Percentiles rank a stretch among this genome's conserved stretches.
phyloP scores from a whole-genome alignment of 2,113 vertebrate genomes.

The Myocastor coypus region DNA sequence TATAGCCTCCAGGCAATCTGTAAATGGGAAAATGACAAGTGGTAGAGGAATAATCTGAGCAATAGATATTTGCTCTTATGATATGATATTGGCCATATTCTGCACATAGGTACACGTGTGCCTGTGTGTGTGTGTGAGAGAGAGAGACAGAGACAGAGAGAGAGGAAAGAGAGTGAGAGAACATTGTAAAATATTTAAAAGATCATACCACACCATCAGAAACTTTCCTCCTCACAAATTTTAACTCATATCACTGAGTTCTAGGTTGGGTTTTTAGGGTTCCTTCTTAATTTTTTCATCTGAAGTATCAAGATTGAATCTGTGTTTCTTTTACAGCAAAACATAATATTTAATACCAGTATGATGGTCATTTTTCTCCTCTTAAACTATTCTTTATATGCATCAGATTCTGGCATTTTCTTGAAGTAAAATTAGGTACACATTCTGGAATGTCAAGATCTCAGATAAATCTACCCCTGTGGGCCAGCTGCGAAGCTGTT shows the following conservation, averaged over 20 bases:
- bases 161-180: not conserved
- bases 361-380: not conserved
- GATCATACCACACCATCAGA: not conserved
- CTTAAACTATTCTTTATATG: slow-evolving; percentile 33
- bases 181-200: not conserved
- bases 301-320: slow-evolving; percentile 23
- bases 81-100: not conserved
- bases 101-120: not conserved
- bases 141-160: not conserved
- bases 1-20: not conserved
- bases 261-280: not conserved
- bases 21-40: not conserved
- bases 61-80: not conserved
- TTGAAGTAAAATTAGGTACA: slow-evolving; percentile 47
- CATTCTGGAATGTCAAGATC: slow-evolving; percentile 64
- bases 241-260: not conserved
- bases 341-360: not conserved
- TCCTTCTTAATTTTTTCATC: not conserved
- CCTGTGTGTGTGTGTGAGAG: not conserved
- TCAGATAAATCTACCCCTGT: not conserved
- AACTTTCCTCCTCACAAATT: not conserved
- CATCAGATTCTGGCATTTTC: slow-evolving; percentile 31
- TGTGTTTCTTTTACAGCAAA: slow-evolving; percentile 14
- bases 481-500: not conserved
- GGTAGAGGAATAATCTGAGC: not conserved